Conservation (phyloP, 2,888 invertebrate genomes). For the Lacanobia wlatinum region DNA sequence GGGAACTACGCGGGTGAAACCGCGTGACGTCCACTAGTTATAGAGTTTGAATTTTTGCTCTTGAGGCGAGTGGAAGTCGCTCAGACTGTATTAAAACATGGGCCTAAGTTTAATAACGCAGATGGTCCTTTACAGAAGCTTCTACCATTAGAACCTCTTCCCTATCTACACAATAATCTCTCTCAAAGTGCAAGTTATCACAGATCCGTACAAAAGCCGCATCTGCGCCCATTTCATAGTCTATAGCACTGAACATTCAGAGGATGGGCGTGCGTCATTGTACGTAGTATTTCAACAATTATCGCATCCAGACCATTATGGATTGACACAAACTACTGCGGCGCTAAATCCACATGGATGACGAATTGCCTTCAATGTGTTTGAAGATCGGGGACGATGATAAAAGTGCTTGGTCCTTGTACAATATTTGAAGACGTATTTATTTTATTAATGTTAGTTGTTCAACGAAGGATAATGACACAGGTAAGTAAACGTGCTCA, state of each 20-base stretch:
- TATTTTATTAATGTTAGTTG: neutral
- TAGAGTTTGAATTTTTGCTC: too few species aligned
- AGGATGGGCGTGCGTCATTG: constrained; percentile 84
- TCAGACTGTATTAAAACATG: too few species aligned
- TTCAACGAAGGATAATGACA: neutral
- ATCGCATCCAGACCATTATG: constrained; percentile 84
- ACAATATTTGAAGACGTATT: neutral
- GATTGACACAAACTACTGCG: constrained; percentile 75
- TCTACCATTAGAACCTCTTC: neutral
- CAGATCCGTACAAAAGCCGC: neutral
- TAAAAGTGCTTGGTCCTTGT: neutral
- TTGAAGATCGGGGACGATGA: neutral
- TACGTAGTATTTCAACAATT: constrained; percentile 86
- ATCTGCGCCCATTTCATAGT: constrained; percentile 61
- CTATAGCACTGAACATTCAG: constrained; percentile 75
- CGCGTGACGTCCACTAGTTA: too few species aligned
- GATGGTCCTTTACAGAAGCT: too few species aligned
- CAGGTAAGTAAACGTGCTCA: neutral
- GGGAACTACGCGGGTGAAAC: too few species aligned
- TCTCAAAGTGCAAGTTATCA: constrained; percentile 24
- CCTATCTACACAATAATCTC: neutral
- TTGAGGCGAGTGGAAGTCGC: too few species aligned
- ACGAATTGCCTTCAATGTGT: constrained; percentile 51
- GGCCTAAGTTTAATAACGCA: too few species aligned
- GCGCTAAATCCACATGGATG: constrained; percentile 75